Conservation (phyloP, 2,113 vertebrate species). For the Bucco capensis region DNA sequence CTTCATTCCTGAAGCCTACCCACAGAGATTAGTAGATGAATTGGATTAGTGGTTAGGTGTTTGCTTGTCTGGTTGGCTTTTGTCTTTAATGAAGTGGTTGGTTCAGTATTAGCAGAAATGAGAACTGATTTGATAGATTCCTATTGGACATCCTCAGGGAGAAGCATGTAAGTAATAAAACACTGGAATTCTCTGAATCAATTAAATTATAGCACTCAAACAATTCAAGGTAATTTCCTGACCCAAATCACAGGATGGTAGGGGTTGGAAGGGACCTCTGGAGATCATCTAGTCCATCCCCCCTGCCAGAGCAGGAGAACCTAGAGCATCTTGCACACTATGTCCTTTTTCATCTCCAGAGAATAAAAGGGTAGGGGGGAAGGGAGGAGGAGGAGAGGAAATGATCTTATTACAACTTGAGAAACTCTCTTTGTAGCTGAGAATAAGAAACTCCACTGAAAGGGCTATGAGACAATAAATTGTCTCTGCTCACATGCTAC, state of each 20-base stretch:
- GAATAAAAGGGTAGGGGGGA: not conserved
- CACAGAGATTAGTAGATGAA: no score
- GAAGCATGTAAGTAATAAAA: not conserved
- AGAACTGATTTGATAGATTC: not conserved
- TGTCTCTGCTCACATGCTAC: not conserved
- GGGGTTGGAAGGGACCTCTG: no score
- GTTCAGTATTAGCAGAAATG: not conserved
- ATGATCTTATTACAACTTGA: not conserved
- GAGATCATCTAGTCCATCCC: no score
- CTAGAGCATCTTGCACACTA: not conserved
- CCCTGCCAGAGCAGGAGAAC: no score
- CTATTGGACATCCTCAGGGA: not conserved
- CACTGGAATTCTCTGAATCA: not conserved
- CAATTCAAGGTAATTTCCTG: no score
- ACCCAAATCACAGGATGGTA: no score
- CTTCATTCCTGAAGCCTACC: no score
- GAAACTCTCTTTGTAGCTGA: not conserved
- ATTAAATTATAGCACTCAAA: no score
- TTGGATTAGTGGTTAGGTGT: not conserved
- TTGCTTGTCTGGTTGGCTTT: not conserved
- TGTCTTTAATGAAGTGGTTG: not conserved
- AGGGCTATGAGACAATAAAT: conserved; percentile 14
- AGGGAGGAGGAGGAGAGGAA: not conserved
- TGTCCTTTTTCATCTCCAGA: not conserved
- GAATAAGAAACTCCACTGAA: not conserved